Evolutionary conservation across 2,888 invertebrate genomes (phyloP).

Genomic region (Phyto melanocephala): DNA sequence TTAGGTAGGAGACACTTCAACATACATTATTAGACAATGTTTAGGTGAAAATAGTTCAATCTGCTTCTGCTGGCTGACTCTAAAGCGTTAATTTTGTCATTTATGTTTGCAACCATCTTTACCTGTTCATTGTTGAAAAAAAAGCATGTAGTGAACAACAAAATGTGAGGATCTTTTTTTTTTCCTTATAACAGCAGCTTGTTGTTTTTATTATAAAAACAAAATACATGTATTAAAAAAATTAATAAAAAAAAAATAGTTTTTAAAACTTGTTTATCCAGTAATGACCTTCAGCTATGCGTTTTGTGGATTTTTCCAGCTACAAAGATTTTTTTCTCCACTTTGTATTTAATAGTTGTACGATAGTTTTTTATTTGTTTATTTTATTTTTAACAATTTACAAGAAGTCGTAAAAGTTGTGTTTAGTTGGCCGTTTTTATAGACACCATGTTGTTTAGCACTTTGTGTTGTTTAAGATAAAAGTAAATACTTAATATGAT

Average conservation of each 20-base stretch:
- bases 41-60: too few species aligned
- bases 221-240: too few species aligned
- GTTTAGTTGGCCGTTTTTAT: slow-evolving; percentile 4
- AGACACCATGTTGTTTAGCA: slow-evolving; percentile 26
- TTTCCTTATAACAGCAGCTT: not conserved
- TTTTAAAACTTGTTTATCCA: slow-evolving; percentile 58
- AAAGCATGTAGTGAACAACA: slow-evolving; percentile 22
- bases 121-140: not conserved
- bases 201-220: slow-evolving; percentile 1
- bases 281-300: slow-evolving; percentile 64
- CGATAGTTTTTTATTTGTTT: not conserved
- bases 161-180: slow-evolving; percentile 25
- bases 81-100: slow-evolving; percentile 20
- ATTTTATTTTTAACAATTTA: slow-evolving; percentile 22
- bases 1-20: not conserved
- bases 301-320: slow-evolving; percentile 44
- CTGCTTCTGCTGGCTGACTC: too few species aligned
- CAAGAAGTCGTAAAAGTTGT: slow-evolving; percentile 33
- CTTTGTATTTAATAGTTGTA: not conserved
- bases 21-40: too few species aligned
- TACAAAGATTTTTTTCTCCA: slow-evolving; percentile 24
- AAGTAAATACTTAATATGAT: not conserved
- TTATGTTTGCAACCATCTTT: not conserved
- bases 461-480: not conserved
- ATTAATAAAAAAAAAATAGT: not conserved